Percentiles rank a stretch among this genome's conserved stretches.
phyloP scores from a whole-genome alignment of 2,113 vertebrate species.

The Phasianus colchicus region DNA sequence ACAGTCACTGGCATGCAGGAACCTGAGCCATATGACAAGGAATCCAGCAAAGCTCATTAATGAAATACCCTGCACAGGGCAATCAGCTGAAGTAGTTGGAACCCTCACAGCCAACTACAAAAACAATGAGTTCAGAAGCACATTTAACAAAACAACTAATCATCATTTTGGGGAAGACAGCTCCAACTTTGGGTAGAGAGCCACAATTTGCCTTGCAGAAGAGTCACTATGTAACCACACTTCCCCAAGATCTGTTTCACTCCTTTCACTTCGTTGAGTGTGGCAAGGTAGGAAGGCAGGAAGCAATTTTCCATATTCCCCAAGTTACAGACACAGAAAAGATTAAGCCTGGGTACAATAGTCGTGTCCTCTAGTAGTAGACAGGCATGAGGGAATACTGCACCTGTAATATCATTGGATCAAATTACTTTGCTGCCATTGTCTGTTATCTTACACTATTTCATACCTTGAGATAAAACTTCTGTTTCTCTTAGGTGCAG shows the following conservation, averaged over 20 bases:
- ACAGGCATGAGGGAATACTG: not conserved
- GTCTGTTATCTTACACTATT: not conserved
- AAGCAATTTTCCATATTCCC: not conserved
- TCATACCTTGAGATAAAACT: not conserved
- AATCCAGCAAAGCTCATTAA: not conserved
- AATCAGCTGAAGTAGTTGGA: not conserved
- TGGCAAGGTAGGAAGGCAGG: not conserved
- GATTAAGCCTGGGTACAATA: not conserved
- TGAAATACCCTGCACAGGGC: not conserved
- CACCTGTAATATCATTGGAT: fast-evolving
- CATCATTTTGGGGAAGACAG: not conserved
- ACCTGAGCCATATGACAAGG: not conserved
- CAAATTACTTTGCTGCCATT: not conserved
- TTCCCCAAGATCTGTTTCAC: not conserved
- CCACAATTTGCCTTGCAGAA: not conserved
- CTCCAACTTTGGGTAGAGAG: not conserved
- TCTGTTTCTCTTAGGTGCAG: not conserved
- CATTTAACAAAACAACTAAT: not conserved
- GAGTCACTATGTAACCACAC: not conserved
- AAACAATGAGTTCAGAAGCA: not conserved
- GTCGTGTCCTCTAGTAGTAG: not conserved
- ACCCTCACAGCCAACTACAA: not conserved
- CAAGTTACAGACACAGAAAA: not conserved
- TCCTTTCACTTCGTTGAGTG: not conserved
- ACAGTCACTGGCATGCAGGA: not conserved